Conservation (phyloP, 2,888 invertebrate genomes). For the Bugulina stolonifera region DNA sequence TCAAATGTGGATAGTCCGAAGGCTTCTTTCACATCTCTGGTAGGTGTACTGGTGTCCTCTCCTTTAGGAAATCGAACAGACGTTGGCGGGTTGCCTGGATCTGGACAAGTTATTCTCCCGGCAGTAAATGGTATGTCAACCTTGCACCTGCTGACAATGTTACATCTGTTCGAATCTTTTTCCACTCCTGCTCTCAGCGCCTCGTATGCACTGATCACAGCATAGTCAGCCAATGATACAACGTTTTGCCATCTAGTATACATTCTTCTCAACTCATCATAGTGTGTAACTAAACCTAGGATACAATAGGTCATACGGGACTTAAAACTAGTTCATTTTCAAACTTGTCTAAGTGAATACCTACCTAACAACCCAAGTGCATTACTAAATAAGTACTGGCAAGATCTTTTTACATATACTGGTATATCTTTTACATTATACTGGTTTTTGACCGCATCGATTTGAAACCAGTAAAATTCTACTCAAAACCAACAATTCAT, state of each 20-base stretch:
- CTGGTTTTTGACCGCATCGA: no score
- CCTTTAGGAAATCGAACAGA: conserved; percentile 1
- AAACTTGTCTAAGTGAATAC: no score
- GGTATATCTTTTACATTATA: no score
- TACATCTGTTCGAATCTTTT: not conserved
- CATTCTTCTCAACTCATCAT: conserved; percentile 16
- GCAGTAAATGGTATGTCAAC: conserved; percentile 14
- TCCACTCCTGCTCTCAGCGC: not conserved
- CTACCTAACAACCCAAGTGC: no score
- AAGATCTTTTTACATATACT: no score
- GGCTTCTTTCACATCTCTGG: not conserved
- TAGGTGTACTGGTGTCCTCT: not conserved
- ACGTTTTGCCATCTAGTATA: conserved; percentile 9
- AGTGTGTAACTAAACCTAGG: not conserved
- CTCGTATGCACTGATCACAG: conserved; percentile 12
- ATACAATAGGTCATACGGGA: not conserved
- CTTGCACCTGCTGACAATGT: not conserved
- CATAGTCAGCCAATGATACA: conserved; percentile 5
- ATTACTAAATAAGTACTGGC: no score
- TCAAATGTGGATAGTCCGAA: not conserved
- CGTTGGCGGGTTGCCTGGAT: not conserved
- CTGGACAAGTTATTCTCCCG: not conserved
- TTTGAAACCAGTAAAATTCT: no score
- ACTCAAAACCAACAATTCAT: no score
- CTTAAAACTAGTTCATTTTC: no score